A percentile compares a stretch with the other conserved stretches of the same genome.
phyloP scores from a whole-genome alignment of 1,140 invertebrate species.

The Paralvinella palmiformis region DNA sequence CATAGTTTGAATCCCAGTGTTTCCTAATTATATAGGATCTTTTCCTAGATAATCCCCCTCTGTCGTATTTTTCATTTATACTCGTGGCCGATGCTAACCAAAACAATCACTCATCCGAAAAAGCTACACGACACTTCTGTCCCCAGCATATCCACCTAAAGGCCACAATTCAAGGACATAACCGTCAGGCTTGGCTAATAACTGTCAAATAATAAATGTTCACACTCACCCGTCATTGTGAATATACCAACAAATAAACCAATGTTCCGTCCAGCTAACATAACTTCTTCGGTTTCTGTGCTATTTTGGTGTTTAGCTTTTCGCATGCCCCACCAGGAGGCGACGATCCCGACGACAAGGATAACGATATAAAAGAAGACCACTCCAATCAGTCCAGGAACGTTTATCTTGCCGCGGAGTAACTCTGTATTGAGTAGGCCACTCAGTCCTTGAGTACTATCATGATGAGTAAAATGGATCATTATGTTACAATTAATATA shows the following conservation, averaged over 20 bases:
- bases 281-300: constrained; percentile 53
- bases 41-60: neutral
- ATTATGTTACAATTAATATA: no score
- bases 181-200: neutral
- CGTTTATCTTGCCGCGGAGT: no score
- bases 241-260: constrained; percentile 94
- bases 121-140: neutral
- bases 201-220: neutral
- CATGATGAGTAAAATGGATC: no score
- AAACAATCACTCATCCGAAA: neutral
- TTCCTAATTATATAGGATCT: no score
- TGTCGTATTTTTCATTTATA: neutral
- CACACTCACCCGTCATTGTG: constrained; percentile 85
- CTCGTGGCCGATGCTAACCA: no score
- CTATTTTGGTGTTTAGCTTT: constrained; percentile 64
- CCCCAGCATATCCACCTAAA: neutral
- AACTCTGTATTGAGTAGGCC: no score
- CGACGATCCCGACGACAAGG: constrained; percentile 30
- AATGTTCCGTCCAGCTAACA: constrained; percentile 92
- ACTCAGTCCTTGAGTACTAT: no score
- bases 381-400: constrained; percentile 63
- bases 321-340: constrained; percentile 27
- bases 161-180: neutral
- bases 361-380: constrained; percentile 35
- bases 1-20: no score